These are phyloP conservation scores for Eurystomus gularis DNA, from an alignment of 2,113 vertebrate species.

Conservation along the genomic window DNA sequence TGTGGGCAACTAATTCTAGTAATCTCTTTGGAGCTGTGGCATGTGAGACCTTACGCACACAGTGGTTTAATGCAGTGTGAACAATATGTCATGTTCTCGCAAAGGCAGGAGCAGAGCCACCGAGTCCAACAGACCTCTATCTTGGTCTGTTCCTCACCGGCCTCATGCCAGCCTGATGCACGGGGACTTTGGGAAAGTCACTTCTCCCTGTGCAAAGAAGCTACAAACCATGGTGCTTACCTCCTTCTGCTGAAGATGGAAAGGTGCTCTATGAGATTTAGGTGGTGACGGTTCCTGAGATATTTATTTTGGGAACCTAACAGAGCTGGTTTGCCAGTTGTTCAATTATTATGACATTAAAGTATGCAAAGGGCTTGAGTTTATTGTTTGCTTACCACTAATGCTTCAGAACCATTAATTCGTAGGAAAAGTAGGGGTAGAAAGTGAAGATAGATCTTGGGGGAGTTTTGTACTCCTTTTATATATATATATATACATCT, in stretches of 20 bases:
- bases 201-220: not conserved
- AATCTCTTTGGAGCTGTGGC: not conserved
- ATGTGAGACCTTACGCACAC: not conserved
- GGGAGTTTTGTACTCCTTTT: accelerated
- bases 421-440: not conserved
- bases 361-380: not conserved
- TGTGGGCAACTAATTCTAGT: not conserved
- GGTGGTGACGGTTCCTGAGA: not conserved
- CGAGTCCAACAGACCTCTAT: not conserved
- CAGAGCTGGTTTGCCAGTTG: not conserved
- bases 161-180: not conserved
- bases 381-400: not conserved
- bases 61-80: not conserved
- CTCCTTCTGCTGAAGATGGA: not conserved
- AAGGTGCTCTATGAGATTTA: not conserved
- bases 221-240: not conserved
- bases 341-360: not conserved
- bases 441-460: not conserved
- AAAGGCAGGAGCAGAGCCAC: not conserved
- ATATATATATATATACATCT: too few relatives aligned
- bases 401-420: not conserved
- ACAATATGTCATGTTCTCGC: not conserved
- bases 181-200: not conserved
- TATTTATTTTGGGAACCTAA: not conserved
- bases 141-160: not conserved